Base-by-base conservation (phyloP, 2,888 invertebrate species). In the Trypoxylon attenuatum region DNA sequence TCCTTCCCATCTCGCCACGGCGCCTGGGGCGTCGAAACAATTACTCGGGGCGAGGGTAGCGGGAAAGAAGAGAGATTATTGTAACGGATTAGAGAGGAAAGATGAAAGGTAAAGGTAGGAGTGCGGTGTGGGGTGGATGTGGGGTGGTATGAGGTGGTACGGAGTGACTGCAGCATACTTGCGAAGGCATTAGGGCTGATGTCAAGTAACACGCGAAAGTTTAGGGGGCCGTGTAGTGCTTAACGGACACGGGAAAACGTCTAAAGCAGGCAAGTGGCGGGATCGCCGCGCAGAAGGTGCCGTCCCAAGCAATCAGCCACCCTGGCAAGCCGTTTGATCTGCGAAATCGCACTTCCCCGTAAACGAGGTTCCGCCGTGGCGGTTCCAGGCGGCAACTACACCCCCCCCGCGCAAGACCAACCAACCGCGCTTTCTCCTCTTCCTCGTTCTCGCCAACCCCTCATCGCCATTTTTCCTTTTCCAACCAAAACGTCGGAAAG, bases 241-340 rank as follows among this genome's bases (percentile, higher is more conserved):
- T 46, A 42, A 51, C 42, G 49, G 56, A 51, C 15, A 23, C 8
- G 41, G n/a, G 38, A 23, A 23, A 22, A 39, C 16, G 13, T 19
- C 29, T 21, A 45, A 54, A 63, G 49, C 59, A 68, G 46, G 42
- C 47, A 29, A 46, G 23, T 39, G 55, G 45, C 50, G 52, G 27
- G 51, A 58, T 65, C 67, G 54, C 47, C 6, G 60, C 23, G 60
- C 42, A 38, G 54, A 57, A 62, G 63, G 43, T 18, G 33, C 39
- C 15, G 39, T 42, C 47, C 52, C 55, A 69, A 60, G 65, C 69
- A 72, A 72, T 75, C 76, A 72, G 61, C 65, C 51, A 59, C 10
- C 29, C 58, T 27, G 54, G 54, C 50, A 22, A 58, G 55, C 22
- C 69, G 78, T 80, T 80, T 79, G 77, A 79, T 75, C 75, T 66